Conservation (phyloP, 2,797 vertebrate genomes). For the Paratrypauchen microcephalus region DNA sequence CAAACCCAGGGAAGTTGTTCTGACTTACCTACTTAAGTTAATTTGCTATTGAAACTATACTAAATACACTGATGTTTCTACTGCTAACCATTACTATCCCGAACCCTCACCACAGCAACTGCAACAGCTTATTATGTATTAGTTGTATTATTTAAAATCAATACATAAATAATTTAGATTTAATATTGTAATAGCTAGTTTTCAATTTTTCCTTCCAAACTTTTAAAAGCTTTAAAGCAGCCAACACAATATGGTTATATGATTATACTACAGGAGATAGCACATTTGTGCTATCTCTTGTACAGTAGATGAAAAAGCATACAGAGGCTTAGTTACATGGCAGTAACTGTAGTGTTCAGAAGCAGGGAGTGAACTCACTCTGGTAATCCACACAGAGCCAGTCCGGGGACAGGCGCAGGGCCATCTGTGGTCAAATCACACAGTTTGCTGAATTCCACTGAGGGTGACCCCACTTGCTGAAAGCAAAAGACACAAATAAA, state of each 20-base stretch:
- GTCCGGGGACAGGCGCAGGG: constrained; percentile 46
- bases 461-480: constrained; percentile 70
- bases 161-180: too few relatives aligned
- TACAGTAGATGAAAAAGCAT: not conserved
- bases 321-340: not conserved
- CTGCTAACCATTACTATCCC: not conserved
- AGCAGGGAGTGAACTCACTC: constrained; percentile 32
- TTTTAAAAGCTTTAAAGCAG: too few relatives aligned
- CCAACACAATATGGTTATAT: too few relatives aligned
- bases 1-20: not conserved
- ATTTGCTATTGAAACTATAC: not conserved
- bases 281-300: not conserved
- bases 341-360: constrained; percentile 7
- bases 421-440: constrained; percentile 63
- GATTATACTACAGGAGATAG: too few relatives aligned
- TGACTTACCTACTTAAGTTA: not conserved
- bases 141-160: too few relatives aligned
- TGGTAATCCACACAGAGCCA: constrained; percentile 52
- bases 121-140: not conserved
- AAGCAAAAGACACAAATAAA: constrained; percentile 60
- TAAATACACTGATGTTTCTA: not conserved
- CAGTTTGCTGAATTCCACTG: constrained; percentile 70
- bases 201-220: too few relatives aligned
- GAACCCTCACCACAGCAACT: not conserved
- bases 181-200: too few relatives aligned